Evolutionary conservation across 2,888 invertebrate species (phyloP), one percentile per base, ranked within the genome.

Genomic region (Poecilus cupreus): DNA sequence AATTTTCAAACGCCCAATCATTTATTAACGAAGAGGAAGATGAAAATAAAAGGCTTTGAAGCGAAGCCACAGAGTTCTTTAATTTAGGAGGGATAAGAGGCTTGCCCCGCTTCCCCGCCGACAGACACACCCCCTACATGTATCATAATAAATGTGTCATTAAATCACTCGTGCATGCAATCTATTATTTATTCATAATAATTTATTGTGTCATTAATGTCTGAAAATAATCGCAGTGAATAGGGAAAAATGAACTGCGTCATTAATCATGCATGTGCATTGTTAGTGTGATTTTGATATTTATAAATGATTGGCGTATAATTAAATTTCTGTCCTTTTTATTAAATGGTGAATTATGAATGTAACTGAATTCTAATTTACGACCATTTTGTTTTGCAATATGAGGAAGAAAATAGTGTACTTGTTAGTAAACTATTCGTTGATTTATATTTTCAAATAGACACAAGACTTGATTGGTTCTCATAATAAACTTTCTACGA

Each of bases 181-280:
- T 80, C 80, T 80, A 80, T 80, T 80, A 80, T 80, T 80, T 80
- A 80, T 80, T 80, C 80, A 80, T 80, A 80, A 80, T 80, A 80
- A 80, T 80, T 80, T 80, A 80, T 80, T 80, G 72, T 80, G 80
- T 80, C 80, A 80, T 80, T 80, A 80, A 70, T 72, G 80, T 80
- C 80, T 80, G 80, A 54, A 80, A 80, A 80, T 80, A 80, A 80
- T 80, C 80, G 72, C 72, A 49, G 43, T 80, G 80, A 80, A 80
- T 80, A 80, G 80, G 57, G 80, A 80, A 80, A 80, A 80, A 72
- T 80, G 51, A 72, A 80, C 72, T 80, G 26, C 22, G 57, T 80
- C 80, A 80, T 80, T 72, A 80, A 80, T 80, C 80, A 80, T 49
- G 32, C 22, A 57, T 80, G 51, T 72, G 72, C 68, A 22, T 70